Percentiles rank a stretch among this genome's conserved stretches.
Conservation (phyloP, 2,888 invertebrate species). For the Microdon myrmicae region DNA sequence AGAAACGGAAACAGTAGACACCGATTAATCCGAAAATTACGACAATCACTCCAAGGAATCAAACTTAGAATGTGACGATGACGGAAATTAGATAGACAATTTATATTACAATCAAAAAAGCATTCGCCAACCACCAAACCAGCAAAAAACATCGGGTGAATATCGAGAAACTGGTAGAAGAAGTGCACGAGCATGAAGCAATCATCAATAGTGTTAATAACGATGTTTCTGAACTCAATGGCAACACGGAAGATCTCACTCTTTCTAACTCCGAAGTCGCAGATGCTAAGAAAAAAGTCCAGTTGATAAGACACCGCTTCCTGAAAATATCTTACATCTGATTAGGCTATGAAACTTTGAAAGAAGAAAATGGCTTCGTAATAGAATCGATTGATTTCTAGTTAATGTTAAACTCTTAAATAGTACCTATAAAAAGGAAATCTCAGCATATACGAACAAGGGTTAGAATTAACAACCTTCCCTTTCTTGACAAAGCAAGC, state of each 20-base stretch:
- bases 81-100: slow-evolving; percentile 84
- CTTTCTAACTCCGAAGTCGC: slow-evolving; percentile 1
- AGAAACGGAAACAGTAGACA: slow-evolving; percentile 70
- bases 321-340: too few relatives aligned
- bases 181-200: slow-evolving; percentile 70
- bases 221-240: slow-evolving; percentile 21
- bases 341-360: too few relatives aligned
- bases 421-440: too few relatives aligned
- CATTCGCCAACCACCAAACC: slow-evolving; percentile 86
- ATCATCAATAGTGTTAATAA: slow-evolving; percentile 45
- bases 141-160: slow-evolving; percentile 93
- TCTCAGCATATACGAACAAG: too few relatives aligned
- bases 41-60: not conserved
- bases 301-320: too few relatives aligned
- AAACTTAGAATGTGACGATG: slow-evolving; percentile 65
- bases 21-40: too few relatives aligned
- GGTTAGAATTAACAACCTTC: too few relatives aligned
- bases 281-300: slow-evolving; percentile 42
- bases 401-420: too few relatives aligned
- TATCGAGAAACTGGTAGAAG: slow-evolving; percentile 71
- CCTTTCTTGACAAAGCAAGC: too few relatives aligned
- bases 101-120: slow-evolving; percentile 89
- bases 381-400: too few relatives aligned
- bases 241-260: slow-evolving; percentile 19
- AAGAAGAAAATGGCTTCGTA: too few relatives aligned